Evolutionary conservation across 2,888 invertebrate species (phyloP).

Genomic region (Clostera curtula): DNA sequence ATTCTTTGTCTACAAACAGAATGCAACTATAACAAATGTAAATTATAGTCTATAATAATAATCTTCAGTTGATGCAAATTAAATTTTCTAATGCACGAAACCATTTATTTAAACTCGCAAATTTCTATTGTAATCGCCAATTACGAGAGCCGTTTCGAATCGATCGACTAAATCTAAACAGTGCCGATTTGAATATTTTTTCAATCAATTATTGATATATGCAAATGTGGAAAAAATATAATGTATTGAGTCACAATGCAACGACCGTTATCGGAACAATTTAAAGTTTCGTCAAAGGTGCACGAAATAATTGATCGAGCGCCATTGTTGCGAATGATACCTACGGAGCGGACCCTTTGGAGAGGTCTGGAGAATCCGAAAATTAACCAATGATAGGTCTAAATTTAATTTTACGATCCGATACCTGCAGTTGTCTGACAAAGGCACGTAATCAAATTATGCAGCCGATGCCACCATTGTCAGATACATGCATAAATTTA

Average conservation of each 20-base stretch:
- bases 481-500: slow-evolving; percentile 65
- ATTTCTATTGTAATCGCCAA: slow-evolving; percentile 38
- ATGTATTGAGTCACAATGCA: slow-evolving; percentile 54
- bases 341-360: slow-evolving; percentile 42
- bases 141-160: slow-evolving; percentile 66
- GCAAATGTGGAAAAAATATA: slow-evolving; percentile 60
- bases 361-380: slow-evolving; percentile 65
- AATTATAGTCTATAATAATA: slow-evolving; percentile 23
- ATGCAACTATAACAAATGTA: slow-evolving; percentile 25
- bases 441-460: slow-evolving; percentile 72
- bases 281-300: slow-evolving; percentile 69
- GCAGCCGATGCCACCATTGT: slow-evolving; percentile 69
- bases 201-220: slow-evolving; percentile 74
- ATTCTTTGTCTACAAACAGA: slow-evolving; percentile 40
- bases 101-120: slow-evolving; percentile 49
- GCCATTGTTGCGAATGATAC: slow-evolving; percentile 64
- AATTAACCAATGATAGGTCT: slow-evolving; percentile 72
- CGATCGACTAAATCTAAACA: slow-evolving; percentile 58
- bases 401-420: slow-evolving; percentile 73
- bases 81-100: slow-evolving; percentile 29
- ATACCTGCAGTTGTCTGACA: slow-evolving; percentile 67
- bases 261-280: slow-evolving; percentile 69
- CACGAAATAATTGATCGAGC: slow-evolving; percentile 68
- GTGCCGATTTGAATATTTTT: slow-evolving; percentile 66
- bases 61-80: slow-evolving; percentile 32